Conservation (phyloP, 1,140 invertebrate species). For the Drosophila santomea region DNA sequence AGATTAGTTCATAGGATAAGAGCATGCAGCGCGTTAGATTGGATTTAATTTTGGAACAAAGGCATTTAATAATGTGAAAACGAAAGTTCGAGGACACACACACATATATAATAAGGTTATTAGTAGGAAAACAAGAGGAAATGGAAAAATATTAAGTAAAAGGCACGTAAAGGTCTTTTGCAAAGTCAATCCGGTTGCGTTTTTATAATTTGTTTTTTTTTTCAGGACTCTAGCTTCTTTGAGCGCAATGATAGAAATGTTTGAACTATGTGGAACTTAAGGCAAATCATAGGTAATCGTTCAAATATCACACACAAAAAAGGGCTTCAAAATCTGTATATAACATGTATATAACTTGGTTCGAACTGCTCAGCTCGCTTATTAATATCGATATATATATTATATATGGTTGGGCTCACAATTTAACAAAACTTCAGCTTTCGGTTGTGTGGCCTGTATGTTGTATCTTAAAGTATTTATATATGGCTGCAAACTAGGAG, state of each 20-base stretch:
- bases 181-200: conserved; percentile 10
- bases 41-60: conserved; percentile 35
- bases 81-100: conserved; percentile 37
- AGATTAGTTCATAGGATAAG: conserved; percentile 51
- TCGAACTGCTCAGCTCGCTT: conserved; percentile 45
- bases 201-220: conserved; percentile 1
- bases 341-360: conserved; percentile 19
- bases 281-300: conserved; percentile 61
- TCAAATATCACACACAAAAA: conserved; percentile 26
- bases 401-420: conserved; percentile 30
- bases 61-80: conserved; percentile 30
- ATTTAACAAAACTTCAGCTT: conserved; percentile 47
- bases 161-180: conserved; percentile 72
- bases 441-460: conserved; percentile 14
- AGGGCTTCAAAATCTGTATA: conserved; percentile 28
- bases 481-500: conserved; percentile 77
- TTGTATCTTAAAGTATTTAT: conserved; percentile 45
- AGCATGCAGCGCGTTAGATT: conserved; percentile 66
- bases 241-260: conserved; percentile 80
- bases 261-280: conserved; percentile 64
- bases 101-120: conserved; percentile 43
- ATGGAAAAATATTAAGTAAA: conserved; percentile 57
- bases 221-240: conserved; percentile 6
- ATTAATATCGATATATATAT: conserved; percentile 5
- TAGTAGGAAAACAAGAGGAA: conserved; percentile 21